Conservation (phyloP, 2,113 vertebrate species). For the Leiothrix lutea region DNA sequence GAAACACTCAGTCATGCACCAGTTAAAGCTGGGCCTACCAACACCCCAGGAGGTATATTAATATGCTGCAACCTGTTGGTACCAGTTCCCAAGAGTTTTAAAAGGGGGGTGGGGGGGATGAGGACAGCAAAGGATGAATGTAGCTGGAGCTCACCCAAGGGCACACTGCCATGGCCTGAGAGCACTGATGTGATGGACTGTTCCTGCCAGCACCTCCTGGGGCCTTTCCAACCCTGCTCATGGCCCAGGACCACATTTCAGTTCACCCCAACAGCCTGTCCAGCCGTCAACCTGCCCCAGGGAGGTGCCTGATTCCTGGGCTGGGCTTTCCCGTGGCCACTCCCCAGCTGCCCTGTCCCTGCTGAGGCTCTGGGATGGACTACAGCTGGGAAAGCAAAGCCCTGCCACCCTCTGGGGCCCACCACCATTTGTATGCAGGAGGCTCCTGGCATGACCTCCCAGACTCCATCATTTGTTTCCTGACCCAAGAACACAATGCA, state of each 20-base stretch:
- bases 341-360: background rate
- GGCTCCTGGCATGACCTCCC: background rate
- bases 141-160: background rate
- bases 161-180: background rate
- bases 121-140: background rate
- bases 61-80: background rate
- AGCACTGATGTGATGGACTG: background rate
- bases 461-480: background rate
- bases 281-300: background rate
- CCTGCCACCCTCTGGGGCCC: background rate
- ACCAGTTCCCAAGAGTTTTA: background rate
- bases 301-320: background rate
- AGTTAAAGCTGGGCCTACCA: background rate
- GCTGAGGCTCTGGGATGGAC: fast-evolving
- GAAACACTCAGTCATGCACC: constrained; percentile 15
- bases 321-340: background rate
- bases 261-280: background rate
- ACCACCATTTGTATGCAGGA: background rate
- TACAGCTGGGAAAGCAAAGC: background rate
- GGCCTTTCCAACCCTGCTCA: background rate
- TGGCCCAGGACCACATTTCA: background rate
- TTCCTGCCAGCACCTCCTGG: background rate
- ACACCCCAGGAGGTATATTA: background rate
- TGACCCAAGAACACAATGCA: background rate
- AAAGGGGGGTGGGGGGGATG: background rate